These are phyloP conservation scores for Eupeodes corollae DNA, from an alignment of 1,140 invertebrate species.

Conservation along the genomic window DNA sequence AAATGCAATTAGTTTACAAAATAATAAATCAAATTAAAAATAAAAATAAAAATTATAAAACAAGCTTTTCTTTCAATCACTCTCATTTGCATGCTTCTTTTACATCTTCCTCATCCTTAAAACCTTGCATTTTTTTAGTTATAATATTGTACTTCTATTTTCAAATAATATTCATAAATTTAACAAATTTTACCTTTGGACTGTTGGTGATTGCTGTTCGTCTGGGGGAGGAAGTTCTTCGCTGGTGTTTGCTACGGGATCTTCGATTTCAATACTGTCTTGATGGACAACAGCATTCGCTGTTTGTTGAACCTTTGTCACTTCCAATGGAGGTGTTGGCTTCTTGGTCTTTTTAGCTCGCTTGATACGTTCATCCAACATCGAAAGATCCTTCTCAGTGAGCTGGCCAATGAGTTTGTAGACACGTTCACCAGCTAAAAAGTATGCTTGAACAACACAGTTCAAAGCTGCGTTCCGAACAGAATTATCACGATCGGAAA, in stretches of 20 bases:
- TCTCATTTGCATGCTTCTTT: too few relatives aligned
- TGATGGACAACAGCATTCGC: constrained; percentile 34
- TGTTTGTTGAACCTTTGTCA: constrained; percentile 32
- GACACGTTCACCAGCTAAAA: constrained; percentile 79
- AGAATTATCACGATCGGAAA: constrained; percentile 90
- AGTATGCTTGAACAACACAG: constrained; percentile 83
- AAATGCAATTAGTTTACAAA: too few relatives aligned
- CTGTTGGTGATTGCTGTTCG: constrained; percentile 14
- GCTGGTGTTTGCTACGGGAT: constrained; percentile 25
- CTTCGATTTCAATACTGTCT: constrained; percentile 37
- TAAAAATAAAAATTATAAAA: too few relatives aligned
- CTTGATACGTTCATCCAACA: constrained; percentile 92
- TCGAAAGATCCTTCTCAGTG: constrained; percentile 80
- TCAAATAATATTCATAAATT: neutral
- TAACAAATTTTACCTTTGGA: neutral
- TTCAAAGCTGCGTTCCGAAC: constrained; percentile 93
- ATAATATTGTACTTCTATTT: too few relatives aligned
- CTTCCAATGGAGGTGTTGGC: constrained; percentile 32
- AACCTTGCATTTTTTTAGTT: too few relatives aligned
- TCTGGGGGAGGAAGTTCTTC: constrained; percentile 32
- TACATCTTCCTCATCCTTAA: neutral
- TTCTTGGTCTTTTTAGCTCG: constrained; percentile 62
- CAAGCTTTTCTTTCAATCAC: too few relatives aligned
- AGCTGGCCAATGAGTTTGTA: constrained; percentile 87
- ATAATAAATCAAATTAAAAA: too few relatives aligned